Evolutionary conservation across 2,888 invertebrate genomes (phyloP).

Genomic region (Nymphalis polychloros): DNA sequence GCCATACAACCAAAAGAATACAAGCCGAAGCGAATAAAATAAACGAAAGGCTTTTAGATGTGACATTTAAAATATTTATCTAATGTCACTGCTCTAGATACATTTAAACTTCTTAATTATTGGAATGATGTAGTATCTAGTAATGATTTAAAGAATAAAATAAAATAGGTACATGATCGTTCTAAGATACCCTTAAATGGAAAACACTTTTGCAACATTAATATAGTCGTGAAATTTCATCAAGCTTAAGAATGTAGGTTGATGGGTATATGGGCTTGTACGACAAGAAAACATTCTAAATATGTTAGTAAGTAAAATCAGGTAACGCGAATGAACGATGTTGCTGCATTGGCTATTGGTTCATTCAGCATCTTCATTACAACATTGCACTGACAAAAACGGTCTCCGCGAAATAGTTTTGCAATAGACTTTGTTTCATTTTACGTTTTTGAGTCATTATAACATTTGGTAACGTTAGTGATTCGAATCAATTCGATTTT

Average conservation of each 20-base stretch:
- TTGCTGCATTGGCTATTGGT: constrained; percentile 3
- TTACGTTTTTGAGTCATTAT: constrained; percentile 36
- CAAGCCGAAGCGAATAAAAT: no score
- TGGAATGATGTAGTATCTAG: no score
- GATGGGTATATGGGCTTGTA: constrained; percentile 35
- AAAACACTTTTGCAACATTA: neutral
- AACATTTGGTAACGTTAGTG: constrained; percentile 33
- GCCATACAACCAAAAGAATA: no score
- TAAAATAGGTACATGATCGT: neutral
- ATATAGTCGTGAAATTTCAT: constrained; percentile 15
- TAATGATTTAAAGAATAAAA: neutral
- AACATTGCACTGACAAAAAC: constrained; percentile 30
- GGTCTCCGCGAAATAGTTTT: constrained; percentile 30
- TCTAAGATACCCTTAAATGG: neutral
- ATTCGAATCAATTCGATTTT: neutral
- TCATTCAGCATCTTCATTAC: constrained; percentile 31
- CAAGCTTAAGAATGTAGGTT: constrained; percentile 35
- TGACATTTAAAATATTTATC: no score
- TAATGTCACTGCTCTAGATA: no score
- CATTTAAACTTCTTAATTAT: no score
- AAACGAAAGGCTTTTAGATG: no score
- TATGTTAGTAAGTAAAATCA: constrained; percentile 30
- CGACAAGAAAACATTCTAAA: constrained; percentile 34
- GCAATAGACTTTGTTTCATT: constrained; percentile 32
- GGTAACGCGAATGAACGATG: constrained; percentile 18